Conservation (phyloP, 2,113 vertebrate species). For the Alaudala cheleensis region DNA sequence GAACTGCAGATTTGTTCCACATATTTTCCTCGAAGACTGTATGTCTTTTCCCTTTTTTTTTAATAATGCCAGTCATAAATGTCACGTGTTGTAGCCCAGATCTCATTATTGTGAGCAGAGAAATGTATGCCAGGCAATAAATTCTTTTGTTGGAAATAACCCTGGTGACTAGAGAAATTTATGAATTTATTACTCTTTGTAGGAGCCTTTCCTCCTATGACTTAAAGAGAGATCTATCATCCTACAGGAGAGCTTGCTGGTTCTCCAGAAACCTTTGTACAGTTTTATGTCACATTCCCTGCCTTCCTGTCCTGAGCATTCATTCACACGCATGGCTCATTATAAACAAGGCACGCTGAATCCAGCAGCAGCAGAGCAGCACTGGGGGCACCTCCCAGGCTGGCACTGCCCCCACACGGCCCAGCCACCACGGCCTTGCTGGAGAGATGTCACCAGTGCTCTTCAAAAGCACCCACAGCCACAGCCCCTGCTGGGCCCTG, state of each 20-base stretch:
- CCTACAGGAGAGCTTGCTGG: conserved; percentile 1
- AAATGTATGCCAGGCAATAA: conserved; percentile 46
- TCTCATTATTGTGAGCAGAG: conserved; percentile 47
- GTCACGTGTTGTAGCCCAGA: conserved; percentile 30
- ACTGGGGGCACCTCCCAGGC: fast-evolving
- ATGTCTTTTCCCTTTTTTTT: not conserved
- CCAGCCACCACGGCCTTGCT: fast-evolving
- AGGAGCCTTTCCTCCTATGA: conserved; percentile 38
- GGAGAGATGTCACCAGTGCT: not conserved
- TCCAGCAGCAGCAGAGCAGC: fast-evolving
- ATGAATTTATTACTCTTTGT: conserved; percentile 57
- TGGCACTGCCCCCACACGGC: fast-evolving
- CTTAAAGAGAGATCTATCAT: conserved; percentile 36
- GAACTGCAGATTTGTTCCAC: not conserved
- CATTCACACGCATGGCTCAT: not conserved
- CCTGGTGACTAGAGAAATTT: conserved; percentile 43
- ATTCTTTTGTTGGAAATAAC: conserved; percentile 60
- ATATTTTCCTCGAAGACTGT: not conserved
- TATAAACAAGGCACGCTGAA: not conserved
- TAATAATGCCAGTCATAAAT: conserved; percentile 48
- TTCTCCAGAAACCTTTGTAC: not conserved
- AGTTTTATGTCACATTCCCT: not conserved
- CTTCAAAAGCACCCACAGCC: not conserved
- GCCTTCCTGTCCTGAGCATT: not conserved
- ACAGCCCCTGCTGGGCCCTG: not conserved